Conservation (phyloP, 2,888 invertebrate genomes). For the Cecidostiba fungosa region DNA sequence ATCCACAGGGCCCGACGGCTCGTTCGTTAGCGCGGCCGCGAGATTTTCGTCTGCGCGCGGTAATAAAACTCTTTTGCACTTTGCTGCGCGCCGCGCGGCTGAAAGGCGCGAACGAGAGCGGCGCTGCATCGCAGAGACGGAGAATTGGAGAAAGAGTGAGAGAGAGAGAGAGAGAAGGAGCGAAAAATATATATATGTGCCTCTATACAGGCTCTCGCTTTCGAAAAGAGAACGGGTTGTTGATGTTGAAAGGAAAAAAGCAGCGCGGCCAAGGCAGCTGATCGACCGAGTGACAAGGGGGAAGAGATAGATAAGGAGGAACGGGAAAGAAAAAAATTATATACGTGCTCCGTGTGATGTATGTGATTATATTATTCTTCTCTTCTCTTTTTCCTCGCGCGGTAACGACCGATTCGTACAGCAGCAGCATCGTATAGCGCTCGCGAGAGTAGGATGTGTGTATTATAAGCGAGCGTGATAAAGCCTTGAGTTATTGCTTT, state of each 20-base stretch:
- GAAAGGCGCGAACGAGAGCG: constrained; percentile 15
- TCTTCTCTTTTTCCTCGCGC: not conserved
- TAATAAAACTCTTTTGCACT: constrained; percentile 65
- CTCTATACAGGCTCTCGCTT: not conserved
- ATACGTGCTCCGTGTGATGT: not conserved
- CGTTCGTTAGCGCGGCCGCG: constrained; percentile 61
- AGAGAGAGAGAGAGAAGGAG: constrained; percentile 38
- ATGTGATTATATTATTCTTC: constrained; percentile 4
- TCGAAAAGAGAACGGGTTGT: constrained; percentile 35
- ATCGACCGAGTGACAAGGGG: constrained; percentile 25
- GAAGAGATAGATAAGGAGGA: constrained; percentile 21
- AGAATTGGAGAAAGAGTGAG: too few species aligned
- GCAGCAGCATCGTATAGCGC: too few species aligned
- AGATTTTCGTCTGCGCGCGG: constrained; percentile 58
- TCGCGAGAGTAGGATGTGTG: not conserved
- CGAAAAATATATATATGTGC: constrained; percentile 28
- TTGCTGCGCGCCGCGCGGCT: constrained; percentile 43
- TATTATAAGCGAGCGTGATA: not conserved
- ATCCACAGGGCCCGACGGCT: constrained; percentile 52
- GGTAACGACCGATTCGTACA: too few species aligned
- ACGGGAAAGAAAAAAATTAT: not conserved
- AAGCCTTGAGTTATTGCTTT: not conserved
- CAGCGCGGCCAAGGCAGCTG: not conserved
- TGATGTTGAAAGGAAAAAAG: constrained; percentile 48
- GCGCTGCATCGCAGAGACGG: too few species aligned